Conservation (phyloP, 2,113 vertebrate species). For the Recurvirostra avosetta region DNA sequence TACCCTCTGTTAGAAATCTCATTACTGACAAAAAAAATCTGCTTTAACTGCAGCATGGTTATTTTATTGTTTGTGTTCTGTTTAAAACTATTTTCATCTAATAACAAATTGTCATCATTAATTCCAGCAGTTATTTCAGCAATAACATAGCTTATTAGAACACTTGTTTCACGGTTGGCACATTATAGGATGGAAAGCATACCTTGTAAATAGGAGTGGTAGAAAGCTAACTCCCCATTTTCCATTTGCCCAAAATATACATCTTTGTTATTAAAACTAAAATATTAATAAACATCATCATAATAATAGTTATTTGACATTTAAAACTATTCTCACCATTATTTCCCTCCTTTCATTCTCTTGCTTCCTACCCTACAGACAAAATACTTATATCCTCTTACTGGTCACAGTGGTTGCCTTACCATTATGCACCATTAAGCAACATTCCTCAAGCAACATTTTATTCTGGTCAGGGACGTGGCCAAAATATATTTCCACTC, state of each 20-base stretch:
- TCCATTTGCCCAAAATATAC: not conserved
- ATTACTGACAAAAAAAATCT: not conserved
- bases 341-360: not conserved
- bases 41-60: not conserved
- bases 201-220: not conserved
- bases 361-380: not conserved
- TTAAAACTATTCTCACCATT: not conserved
- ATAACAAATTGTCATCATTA: not conserved
- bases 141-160: not conserved
- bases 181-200: not conserved
- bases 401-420: not conserved
- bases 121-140: not conserved
- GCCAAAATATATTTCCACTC: not conserved
- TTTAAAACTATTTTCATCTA: not conserved
- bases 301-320: not conserved
- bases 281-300: not conserved
- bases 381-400: fast-evolving
- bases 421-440: not conserved
- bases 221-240: not conserved
- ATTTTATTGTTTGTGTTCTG: not conserved
- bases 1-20: not conserved
- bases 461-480: not conserved
- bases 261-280: not conserved
- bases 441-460: not conserved
- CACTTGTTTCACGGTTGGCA: not conserved